These are phyloP conservation scores for Erebia palarica DNA, from an alignment of 2,888 invertebrate genomes.

Conservation along the genomic window DNA sequence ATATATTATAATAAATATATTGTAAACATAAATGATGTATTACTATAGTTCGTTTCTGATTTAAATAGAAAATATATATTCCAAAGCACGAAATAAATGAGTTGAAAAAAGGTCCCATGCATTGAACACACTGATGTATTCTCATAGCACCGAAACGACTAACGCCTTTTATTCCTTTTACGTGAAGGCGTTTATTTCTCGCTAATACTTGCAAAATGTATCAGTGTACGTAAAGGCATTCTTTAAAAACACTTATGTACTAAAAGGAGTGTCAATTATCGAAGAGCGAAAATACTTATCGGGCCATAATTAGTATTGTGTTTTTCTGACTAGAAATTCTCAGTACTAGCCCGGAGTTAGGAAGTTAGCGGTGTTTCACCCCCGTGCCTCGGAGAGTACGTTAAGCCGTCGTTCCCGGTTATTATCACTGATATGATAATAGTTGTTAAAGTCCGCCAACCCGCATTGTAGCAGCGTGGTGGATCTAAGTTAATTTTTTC, in stretches of 20 bases:
- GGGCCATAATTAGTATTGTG: too few relatives aligned
- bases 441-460: too few relatives aligned
- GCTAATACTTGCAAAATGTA: background rate
- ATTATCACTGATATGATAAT: too few relatives aligned
- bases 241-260: background rate
- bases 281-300: too few relatives aligned
- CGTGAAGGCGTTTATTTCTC: background rate
- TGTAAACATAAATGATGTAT: background rate
- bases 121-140: background rate
- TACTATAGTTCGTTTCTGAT: background rate
- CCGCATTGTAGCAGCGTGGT: too few relatives aligned
- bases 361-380: too few relatives aligned
- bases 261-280: too few relatives aligned
- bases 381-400: too few relatives aligned
- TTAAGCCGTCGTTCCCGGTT: too few relatives aligned
- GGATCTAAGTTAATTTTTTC: too few relatives aligned
- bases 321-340: too few relatives aligned
- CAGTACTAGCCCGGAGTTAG: too few relatives aligned
- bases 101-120: background rate
- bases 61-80: slow-evolving; percentile 4
- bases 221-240: background rate
- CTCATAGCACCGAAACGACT: background rate
- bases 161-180: background rate
- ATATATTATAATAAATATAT: slow-evolving; percentile 3
- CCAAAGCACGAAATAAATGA: background rate